Evolutionary conservation across 2,888 invertebrate genomes (phyloP).

Genomic region (Cosmia trapezina): DNA sequence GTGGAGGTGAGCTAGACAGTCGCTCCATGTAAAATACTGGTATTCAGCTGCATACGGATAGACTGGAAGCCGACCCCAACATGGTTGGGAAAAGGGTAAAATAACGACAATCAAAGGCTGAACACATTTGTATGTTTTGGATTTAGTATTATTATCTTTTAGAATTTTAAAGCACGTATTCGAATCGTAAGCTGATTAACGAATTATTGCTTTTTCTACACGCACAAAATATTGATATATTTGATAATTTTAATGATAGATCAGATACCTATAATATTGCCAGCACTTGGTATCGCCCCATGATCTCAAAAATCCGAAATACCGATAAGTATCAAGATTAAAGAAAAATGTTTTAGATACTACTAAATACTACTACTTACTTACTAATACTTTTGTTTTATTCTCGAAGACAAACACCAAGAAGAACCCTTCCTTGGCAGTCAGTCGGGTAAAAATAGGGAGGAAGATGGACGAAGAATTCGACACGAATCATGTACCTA

Average conservation of each 20-base stretch:
- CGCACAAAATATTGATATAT: not conserved
- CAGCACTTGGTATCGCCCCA: not conserved
- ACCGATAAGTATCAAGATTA: not conserved
- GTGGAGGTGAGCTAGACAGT: not conserved
- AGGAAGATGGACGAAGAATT: too few species aligned
- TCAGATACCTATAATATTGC: not conserved
- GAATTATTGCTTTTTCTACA: not conserved
- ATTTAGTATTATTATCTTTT: not conserved
- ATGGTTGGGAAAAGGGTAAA: not conserved
- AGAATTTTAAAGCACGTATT: not conserved
- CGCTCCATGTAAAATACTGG: too few species aligned
- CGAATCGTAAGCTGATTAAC: constrained; percentile 10
- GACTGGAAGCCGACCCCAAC: not conserved
- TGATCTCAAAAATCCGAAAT: not conserved
- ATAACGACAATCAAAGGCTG: not conserved
- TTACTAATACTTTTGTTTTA: too few species aligned
- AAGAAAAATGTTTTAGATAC: not conserved
- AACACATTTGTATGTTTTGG: not conserved
- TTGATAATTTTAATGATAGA: not conserved
- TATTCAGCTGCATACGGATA: not conserved
- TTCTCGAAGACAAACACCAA: too few species aligned
- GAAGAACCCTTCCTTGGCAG: too few species aligned
- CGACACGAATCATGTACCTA: too few species aligned
- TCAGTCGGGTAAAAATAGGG: too few species aligned
- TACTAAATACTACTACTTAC: too few species aligned